Evolutionary conservation across 2,113 vertebrate species (phyloP), one percentile per base, ranked within the genome.

Genomic region (Corydoras maculifer): DNA sequence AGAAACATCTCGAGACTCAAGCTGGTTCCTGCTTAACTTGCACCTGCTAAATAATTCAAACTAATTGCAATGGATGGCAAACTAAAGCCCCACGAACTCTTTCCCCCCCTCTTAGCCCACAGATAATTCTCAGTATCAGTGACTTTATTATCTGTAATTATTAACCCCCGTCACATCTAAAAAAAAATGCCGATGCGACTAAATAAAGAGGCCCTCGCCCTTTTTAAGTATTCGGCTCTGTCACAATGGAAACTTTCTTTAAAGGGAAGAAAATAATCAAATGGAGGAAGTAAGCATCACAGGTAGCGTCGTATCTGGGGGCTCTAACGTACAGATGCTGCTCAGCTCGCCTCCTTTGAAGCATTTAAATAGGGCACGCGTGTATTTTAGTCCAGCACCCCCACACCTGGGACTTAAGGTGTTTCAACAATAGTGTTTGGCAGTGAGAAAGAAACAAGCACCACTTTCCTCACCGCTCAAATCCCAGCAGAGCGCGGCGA

Each of bases 341-440:
- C 58, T 72, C 54, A 2, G 69, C 62, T 61, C 32, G 69, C 78
- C 65, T 77, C 69, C 72, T 77, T 77, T 80, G 75, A 80, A 80
- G 87, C 86, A 82, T 87, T 84, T 90, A 90, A 90, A 88, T 90
- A 90, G 88, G 87, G 87, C 89, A 90, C 84, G 85, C 86, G 82
- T 89, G 88, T 90, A 86, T 88, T 88, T 89, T 88, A 85, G 86
- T 85, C 78, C 82, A 72, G 76, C 68, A 63, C 35, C 63, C 72
- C 83, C 80, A 86, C 88, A 88, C 87, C 84, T 84, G 89, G 88
- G 87, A 89, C 86, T 86, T 88, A 87, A 89, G 89, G 89, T 90
- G 87, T 88, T 89, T 89, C 86, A 90, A 89, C 88, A 90, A 90
- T 87, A 88, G 85, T 85, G 84, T 69, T 68, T 58, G 64, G 77